Evolutionary conservation across 2,888 invertebrate species (phyloP).

Genomic region (Lacanobia oleracea): DNA sequence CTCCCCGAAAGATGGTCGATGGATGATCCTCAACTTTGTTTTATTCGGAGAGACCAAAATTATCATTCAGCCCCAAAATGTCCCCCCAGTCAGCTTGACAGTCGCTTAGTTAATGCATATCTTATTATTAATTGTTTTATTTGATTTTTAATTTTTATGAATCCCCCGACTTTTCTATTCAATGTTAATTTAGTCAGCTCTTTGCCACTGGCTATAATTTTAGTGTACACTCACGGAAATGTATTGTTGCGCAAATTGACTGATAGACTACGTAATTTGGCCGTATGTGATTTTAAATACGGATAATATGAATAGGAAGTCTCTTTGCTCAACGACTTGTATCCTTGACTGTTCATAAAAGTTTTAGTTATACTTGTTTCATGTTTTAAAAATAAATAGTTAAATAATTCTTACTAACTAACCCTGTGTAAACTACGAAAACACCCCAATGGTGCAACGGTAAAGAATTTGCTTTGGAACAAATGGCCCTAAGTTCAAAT

Average conservation of each 20-base stretch:
- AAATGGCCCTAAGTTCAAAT: not conserved
- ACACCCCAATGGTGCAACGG: not conserved
- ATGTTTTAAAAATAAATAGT: not conserved
- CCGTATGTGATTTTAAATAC: slow-evolving; percentile 24
- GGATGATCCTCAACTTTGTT: too few species aligned
- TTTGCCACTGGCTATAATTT: slow-evolving; percentile 4
- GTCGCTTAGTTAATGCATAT: slow-evolving; percentile 61
- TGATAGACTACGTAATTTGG: not conserved
- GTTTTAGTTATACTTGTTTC: slow-evolving; percentile 42
- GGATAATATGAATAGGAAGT: not conserved
- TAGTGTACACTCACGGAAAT: not conserved
- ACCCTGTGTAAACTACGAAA: not conserved
- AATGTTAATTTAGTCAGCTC: slow-evolving; percentile 9
- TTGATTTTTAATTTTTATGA: slow-evolving; percentile 31
- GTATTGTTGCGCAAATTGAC: not conserved
- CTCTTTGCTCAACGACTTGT: slow-evolving; percentile 9
- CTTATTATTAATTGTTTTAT: slow-evolving; percentile 52
- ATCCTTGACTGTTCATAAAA: not conserved
- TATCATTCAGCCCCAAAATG: slow-evolving; percentile 4
- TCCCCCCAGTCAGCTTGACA: slow-evolving; percentile 43
- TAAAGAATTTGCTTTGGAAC: not conserved
- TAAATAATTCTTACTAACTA: slow-evolving; percentile 40
- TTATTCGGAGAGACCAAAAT: not conserved
- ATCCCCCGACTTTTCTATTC: slow-evolving; percentile 39
- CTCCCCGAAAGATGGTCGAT: not conserved